These are phyloP conservation scores for Macrosoma leucophasiata DNA, from an alignment of 2,888 invertebrate genomes.

Conservation along the genomic window DNA sequence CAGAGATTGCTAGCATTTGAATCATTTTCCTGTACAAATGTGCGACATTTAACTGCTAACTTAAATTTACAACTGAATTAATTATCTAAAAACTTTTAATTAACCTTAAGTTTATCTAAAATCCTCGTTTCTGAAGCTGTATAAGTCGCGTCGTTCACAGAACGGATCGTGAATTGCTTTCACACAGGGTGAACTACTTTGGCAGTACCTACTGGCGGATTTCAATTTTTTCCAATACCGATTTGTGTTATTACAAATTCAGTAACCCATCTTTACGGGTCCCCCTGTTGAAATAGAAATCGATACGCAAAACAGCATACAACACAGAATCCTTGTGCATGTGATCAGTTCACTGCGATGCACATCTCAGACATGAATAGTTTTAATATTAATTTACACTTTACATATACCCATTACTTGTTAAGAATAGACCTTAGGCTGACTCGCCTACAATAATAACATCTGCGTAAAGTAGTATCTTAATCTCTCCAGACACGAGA, in stretches of 20 bases:
- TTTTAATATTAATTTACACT: slow-evolving; percentile 63
- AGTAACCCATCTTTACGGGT: slow-evolving; percentile 52
- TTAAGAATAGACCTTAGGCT: too few relatives aligned
- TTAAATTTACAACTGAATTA: slow-evolving; percentile 74
- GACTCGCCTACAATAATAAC: too few relatives aligned
- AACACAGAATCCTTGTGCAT: slow-evolving; percentile 48
- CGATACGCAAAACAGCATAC: slow-evolving; percentile 63
- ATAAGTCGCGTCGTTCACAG: slow-evolving; percentile 70
- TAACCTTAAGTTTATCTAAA: slow-evolving; percentile 65
- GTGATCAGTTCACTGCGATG: slow-evolving; percentile 69
- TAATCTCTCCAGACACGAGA: too few relatives aligned
- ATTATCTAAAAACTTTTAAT: slow-evolving; percentile 67
- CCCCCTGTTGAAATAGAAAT: slow-evolving; percentile 59
- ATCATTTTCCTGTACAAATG: too few relatives aligned
- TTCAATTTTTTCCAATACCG: slow-evolving; percentile 48
- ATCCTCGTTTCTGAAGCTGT: slow-evolving; percentile 69
- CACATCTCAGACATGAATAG: slow-evolving; percentile 50
- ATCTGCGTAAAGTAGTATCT: too few relatives aligned
- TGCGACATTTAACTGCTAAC: slow-evolving; percentile 72
- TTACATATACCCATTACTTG: too few relatives aligned
- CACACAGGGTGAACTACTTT: slow-evolving; percentile 69
- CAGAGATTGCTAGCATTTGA: too few relatives aligned
- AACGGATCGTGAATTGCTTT: slow-evolving; percentile 69
- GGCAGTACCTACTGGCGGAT: slow-evolving; percentile 70
- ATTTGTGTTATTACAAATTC: slow-evolving; percentile 50